phyloP scores from a whole-genome alignment of 2,113 vertebrate species.

The Antigone vipio region DNA sequence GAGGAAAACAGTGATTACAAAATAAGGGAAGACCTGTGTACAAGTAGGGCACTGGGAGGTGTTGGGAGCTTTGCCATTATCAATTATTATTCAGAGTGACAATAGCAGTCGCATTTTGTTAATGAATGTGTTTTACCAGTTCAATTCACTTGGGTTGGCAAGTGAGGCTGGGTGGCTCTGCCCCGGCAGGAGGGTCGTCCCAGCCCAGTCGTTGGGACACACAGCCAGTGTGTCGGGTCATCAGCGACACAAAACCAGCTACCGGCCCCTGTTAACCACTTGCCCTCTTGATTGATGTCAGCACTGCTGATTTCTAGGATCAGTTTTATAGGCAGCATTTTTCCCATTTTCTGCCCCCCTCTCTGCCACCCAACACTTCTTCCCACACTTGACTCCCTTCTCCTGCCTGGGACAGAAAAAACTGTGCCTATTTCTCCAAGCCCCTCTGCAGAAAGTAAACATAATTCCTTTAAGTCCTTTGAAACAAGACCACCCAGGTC shows the following conservation, averaged over 20 bases:
- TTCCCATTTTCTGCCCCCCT: neutral
- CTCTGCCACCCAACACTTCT: neutral
- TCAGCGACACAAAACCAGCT: neutral
- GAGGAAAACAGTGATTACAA: neutral
- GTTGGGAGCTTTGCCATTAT: neutral
- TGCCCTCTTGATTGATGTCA: neutral
- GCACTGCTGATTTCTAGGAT: neutral
- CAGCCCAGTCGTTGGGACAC: neutral
- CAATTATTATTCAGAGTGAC: neutral
- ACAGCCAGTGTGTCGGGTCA: neutral
- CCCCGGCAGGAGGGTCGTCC: neutral
- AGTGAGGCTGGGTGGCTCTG: neutral
- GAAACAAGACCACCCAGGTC: constrained; percentile 42
- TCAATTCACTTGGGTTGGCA: neutral
- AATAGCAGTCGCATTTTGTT: neutral
- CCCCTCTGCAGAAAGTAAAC: neutral
- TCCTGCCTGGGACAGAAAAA: neutral
- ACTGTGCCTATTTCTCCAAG: neutral
- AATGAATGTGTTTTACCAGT: neutral
- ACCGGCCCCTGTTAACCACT: neutral
- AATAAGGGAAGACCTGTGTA: neutral
- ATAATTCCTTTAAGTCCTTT: neutral
- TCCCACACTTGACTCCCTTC: neutral
- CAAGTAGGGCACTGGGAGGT: neutral
- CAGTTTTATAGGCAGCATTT: neutral